Base-by-base conservation (phyloP, 2,888 invertebrate species). In the Coremacera marginata region DNA sequence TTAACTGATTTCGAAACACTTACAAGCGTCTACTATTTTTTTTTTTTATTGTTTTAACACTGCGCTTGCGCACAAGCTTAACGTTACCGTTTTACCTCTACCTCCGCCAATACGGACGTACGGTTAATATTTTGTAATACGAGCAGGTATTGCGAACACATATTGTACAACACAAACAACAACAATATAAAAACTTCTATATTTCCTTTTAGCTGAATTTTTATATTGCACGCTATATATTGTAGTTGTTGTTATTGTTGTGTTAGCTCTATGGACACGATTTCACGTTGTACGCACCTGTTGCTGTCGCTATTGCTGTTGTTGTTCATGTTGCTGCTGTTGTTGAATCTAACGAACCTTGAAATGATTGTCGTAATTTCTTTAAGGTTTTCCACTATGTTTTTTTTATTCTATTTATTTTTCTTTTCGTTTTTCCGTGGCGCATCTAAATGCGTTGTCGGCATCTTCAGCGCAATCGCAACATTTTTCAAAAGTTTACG, bases 261-360 rank as follows among this genome's bases (percentile, higher is more conserved):
- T 62, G 14, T 27, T 11, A 49, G 37, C 9, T 49, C n/a, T 19
- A 37, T 37, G 44, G 25, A 57, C 37, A 57, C 37, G 55, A 70
- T 70, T 70, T 70, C 70, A 62, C 51, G 49, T 51, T 57, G 55
- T 55, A 70, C 55, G 55, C 70, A 52, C 19, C 37, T 72, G 49
- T 62, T 60, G 44, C 37, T 37, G 37, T 37, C 37, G 37, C 37
- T 8, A 1, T 49, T 62, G 49, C 62, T 65, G 19, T 51, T n/a
- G 19, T 49, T 51, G 16, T 16, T 27, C 25, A 19, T 44, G 22
- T 49, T n/a, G 11, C 49, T 22, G 19, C 14, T 22, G 37, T 22
- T 67, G 37, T 85, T 88, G 83, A 84, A 87, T 86, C 83, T 85
- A 88, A 88, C 87, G 87, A 87, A 87, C 87, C 87, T 87, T 87